A percentile compares a stretch with the other conserved stretches of the same genome.
phyloP scores from a whole-genome alignment of 2,113 vertebrate genomes.

The Lanius ludovicianus region DNA sequence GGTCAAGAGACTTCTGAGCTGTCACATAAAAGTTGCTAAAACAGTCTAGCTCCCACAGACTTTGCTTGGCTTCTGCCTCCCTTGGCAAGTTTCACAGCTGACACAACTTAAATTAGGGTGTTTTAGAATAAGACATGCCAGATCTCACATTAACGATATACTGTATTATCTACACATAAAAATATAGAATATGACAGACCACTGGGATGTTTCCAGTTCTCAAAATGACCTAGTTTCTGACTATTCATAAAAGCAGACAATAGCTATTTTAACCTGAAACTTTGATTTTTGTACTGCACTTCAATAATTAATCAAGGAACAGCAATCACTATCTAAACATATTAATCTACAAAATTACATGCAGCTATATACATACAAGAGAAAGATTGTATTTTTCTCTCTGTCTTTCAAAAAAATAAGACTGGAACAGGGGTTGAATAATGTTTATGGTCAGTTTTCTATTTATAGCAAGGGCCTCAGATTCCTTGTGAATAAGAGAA shows the following conservation, averaged over 20 bases:
- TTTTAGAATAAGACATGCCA: neutral
- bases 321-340: neutral
- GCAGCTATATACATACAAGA: neutral
- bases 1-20: neutral
- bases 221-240: constrained; percentile 19
- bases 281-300: neutral
- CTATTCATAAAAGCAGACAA: neutral
- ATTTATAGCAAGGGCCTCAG: neutral
- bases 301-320: neutral
- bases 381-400: neutral
- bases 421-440: neutral
- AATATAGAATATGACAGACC: neutral
- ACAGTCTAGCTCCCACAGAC: neutral
- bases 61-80: neutral
- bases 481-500: neutral
- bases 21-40: neutral
- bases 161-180: neutral
- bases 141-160: neutral
- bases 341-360: neutral
- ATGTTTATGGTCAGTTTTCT: neutral
- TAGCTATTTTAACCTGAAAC: neutral
- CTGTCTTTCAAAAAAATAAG: neutral
- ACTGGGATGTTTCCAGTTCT: neutral
- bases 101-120: neutral
- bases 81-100: constrained; percentile 2